Conservation (phyloP, 2,113 vertebrate genomes). For the Macrotus californicus region DNA sequence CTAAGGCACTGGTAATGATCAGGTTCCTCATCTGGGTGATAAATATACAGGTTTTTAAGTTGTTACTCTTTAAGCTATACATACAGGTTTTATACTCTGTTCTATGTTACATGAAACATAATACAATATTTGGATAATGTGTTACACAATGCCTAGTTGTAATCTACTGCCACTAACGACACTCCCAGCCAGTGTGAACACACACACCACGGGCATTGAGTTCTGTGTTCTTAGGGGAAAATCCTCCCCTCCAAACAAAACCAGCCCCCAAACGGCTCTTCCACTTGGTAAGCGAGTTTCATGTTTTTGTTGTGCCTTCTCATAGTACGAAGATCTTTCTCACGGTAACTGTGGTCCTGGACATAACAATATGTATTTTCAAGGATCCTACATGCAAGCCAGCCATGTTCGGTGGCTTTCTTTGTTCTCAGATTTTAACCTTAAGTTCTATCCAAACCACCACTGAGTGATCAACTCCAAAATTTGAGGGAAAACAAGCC, state of each 20-base stretch:
- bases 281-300: background rate
- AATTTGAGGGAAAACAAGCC: background rate
- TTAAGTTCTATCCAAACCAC: background rate
- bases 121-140: background rate
- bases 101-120: background rate
- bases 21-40: background rate
- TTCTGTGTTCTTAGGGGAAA: background rate
- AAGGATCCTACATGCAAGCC: background rate
- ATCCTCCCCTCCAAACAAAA: background rate
- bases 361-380: background rate
- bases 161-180: background rate
- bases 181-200: background rate
- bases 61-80: background rate
- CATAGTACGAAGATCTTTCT: background rate
- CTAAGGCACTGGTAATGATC: background rate
- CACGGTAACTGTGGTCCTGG: background rate
- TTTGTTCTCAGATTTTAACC: background rate
- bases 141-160: background rate
- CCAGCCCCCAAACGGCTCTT: background rate
- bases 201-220: background rate
- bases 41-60: background rate
- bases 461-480: background rate
- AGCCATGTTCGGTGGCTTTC: background rate
- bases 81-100: background rate
- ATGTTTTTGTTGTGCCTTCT: background rate